phyloP scores from a whole-genome alignment of 2,113 vertebrate genomes.

The Notechis scutatus region DNA sequence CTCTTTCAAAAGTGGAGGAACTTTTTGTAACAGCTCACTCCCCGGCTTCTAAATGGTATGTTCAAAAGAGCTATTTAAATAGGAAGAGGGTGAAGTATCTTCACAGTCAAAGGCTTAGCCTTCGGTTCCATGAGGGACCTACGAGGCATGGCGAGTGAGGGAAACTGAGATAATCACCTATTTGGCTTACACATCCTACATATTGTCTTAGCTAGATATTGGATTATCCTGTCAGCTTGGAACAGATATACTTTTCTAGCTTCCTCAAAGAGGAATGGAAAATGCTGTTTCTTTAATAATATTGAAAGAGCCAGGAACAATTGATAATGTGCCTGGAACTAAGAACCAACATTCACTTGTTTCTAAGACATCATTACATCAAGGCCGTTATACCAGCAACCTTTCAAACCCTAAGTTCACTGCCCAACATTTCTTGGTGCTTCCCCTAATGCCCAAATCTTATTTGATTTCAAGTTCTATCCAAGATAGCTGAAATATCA shows the following conservation, averaged over 20 bases:
- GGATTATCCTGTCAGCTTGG: background rate
- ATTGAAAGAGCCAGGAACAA: background rate
- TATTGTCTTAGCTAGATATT: background rate
- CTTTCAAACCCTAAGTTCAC: background rate
- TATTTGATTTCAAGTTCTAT: background rate
- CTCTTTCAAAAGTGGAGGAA: background rate
- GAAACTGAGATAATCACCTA: conserved; percentile 29
- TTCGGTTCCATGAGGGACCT: background rate
- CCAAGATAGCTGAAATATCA: background rate
- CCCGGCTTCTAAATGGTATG: background rate
- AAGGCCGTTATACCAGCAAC: background rate
- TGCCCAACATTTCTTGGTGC: background rate
- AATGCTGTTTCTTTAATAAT: too few relatives aligned
- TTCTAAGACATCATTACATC: background rate
- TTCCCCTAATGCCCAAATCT: background rate
- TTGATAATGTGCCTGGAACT: background rate
- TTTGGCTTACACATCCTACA: rapidly evolving
- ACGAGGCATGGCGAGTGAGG: background rate
- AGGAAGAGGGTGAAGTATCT: conserved; percentile 31
- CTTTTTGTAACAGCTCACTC: conserved; percentile 5
- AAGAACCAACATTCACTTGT: background rate
- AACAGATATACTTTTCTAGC: rapidly evolving
- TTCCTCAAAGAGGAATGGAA: background rate
- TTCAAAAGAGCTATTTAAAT: conserved; percentile 54
- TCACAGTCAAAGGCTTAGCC: conserved; percentile 42